Evolutionary conservation across 2,888 invertebrate species (phyloP).

Genomic region (Drosophila nigricruria): DNA sequence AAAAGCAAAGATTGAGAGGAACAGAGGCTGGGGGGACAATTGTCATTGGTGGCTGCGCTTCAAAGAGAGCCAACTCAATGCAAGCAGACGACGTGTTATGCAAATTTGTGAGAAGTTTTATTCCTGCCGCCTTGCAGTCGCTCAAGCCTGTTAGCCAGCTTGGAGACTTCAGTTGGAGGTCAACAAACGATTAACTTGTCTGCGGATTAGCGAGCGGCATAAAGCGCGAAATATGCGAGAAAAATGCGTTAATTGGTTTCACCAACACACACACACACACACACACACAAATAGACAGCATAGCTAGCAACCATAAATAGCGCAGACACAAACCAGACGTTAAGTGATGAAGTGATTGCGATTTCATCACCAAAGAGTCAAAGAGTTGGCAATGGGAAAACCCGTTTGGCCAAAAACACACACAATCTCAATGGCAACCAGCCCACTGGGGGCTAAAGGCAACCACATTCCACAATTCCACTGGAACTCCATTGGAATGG

Average conservation of each 20-base stretch:
- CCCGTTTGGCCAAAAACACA: constrained; percentile 44
- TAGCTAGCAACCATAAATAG: constrained; percentile 45
- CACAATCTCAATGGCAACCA: constrained; percentile 31
- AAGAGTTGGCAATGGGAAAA: constrained; percentile 17
- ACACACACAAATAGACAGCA: constrained; percentile 14
- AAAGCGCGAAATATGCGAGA: constrained; percentile 37
- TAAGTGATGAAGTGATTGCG: constrained; percentile 48
- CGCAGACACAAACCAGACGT: constrained; percentile 48
- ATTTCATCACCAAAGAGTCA: constrained; percentile 31
- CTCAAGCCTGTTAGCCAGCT: constrained; percentile 1
- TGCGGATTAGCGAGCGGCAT: constrained; percentile 59
- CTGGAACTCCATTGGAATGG: constrained; percentile 22
- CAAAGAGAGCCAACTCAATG: constrained; percentile 34
- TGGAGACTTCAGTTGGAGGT: constrained; percentile 49
- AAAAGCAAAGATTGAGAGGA: neutral
- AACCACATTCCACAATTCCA: constrained; percentile 54
- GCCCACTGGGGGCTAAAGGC: constrained; percentile 38
- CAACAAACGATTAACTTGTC: constrained; percentile 78
- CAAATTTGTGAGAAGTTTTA: constrained; percentile 60
- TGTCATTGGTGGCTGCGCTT: constrained; percentile 43
- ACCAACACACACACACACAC: constrained; percentile 16
- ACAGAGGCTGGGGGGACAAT: constrained; percentile 5
- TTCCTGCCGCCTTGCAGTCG: constrained; percentile 15
- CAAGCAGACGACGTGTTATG: constrained; percentile 51
- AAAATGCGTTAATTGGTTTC: constrained; percentile 75